Evolutionary conservation across 2,113 vertebrate genomes (phyloP).

Genomic region (Pollimyrus isidori): DNA sequence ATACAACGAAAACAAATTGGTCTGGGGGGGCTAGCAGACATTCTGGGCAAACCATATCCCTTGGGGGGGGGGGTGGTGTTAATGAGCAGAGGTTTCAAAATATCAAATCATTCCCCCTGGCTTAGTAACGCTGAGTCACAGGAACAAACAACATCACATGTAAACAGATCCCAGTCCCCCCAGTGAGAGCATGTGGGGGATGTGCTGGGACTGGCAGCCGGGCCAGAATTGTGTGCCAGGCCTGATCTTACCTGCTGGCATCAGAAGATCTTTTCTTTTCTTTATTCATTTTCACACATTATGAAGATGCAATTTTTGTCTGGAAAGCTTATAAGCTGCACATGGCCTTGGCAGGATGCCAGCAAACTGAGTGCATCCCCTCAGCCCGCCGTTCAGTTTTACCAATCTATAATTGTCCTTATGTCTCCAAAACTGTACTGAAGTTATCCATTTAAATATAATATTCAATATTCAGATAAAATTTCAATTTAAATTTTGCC

Average conservation of each 20-base stretch:
- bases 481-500: background rate
- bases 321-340: background rate
- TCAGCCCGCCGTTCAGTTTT: background rate
- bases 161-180: background rate
- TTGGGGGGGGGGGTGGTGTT: background rate
- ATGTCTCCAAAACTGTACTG: background rate
- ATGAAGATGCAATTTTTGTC: background rate
- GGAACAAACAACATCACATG: background rate
- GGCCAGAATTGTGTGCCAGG: background rate
- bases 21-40: background rate
- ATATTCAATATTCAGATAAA: background rate
- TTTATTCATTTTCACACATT: background rate
- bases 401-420: too few relatives aligned
- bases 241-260: background rate
- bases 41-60: background rate
- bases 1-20: background rate
- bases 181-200: background rate
- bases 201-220: background rate
- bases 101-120: background rate
- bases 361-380: background rate
- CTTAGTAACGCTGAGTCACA: background rate
- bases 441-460: background rate
- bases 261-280: background rate
- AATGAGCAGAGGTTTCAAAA: background rate
- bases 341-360: background rate